A percentile compares a stretch with the other conserved stretches of the same genome.
Evolutionary conservation across 2,113 vertebrate genomes (phyloP).

Genomic region (Salvelinus alpinus): DNA sequence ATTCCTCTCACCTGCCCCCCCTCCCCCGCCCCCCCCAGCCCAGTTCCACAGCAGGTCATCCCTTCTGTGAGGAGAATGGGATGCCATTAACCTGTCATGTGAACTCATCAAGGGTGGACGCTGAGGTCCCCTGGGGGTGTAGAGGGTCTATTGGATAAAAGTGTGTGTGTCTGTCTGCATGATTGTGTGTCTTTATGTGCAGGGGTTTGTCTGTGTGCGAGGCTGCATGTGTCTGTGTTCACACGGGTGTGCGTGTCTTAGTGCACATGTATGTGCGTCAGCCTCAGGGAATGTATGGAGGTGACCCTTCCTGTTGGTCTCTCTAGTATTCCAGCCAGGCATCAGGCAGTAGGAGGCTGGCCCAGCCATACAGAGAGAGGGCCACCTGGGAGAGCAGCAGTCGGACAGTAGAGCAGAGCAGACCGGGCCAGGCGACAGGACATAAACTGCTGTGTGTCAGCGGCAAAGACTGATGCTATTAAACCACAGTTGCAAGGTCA

Average conservation of each 20-base stretch:
- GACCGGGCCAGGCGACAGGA: constrained; percentile 11
- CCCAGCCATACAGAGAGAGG: background rate
- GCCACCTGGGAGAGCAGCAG: background rate
- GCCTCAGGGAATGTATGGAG: constrained; percentile 27
- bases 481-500: background rate
- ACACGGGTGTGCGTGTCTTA: too few relatives aligned
- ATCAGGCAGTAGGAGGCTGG: background rate
- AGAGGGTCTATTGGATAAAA: background rate
- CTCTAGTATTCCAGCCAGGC: background rate
- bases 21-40: too few relatives aligned
- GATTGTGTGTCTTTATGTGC: too few relatives aligned
- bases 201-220: too few relatives aligned
- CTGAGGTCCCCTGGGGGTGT: background rate
- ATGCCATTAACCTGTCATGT: constrained; percentile 11
- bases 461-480: background rate
- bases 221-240: too few relatives aligned
- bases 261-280: too few relatives aligned
- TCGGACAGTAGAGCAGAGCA: background rate
- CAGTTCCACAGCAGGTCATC: background rate
- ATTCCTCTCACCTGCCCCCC: too few relatives aligned
- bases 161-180: background rate
- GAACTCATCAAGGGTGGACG: background rate
- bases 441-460: constrained; percentile 16
- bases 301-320: background rate
- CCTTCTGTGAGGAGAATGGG: background rate